Base-by-base conservation (phyloP, 2,797 vertebrate genomes). In the Podargus strigoides region DNA sequence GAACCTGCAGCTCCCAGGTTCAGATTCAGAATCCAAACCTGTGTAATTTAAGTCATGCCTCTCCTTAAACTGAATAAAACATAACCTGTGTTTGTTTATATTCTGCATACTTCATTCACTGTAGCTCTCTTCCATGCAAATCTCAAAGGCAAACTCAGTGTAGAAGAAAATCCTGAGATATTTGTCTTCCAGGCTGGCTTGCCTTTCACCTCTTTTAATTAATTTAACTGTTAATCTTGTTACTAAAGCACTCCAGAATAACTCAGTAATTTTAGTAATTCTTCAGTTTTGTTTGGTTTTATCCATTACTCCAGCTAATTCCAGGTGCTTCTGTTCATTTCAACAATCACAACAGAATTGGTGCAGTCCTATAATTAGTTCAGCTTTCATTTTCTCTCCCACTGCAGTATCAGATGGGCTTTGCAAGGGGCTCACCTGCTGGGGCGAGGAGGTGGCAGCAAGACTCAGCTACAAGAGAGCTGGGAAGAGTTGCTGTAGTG, bases 41-140 rank as follows among this genome's bases (percentile, higher is more conserved):
- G 2, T 49, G 24, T 50, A 83, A 68, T 80, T 93, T 87, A 88
- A 86, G 87, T 72, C 50, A 72, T 72, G 22, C 27, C 26, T 85
- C 14, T 85, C 59, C 56, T 88, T 73, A 87, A 60, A 53, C 63
- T 86, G 82, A 93, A 94, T 92, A 95, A 95, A 96, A 89, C 76
- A 89, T 84, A 56, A 85, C 44, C 50, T 56, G 15, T 59, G 56
- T 73, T 73, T 91, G 52, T 85, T 95, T 94, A 82, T 66, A 56
- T 67, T 82, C 56, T 85, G 52, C 32, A 34, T 82, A 59, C 86
- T 92, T 87, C 55, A 63, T 72, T 93, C 39, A 69, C 47, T 26
- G 55, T 44, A 90, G 30, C 50, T 84, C 20, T 77, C 47, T 69
- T 66, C 66, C 24, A 16, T 68, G 26, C 50, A 82, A 70, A 37